phyloP scores from a whole-genome alignment of 2,113 vertebrate species.

The Triplophysa tibetana region DNA sequence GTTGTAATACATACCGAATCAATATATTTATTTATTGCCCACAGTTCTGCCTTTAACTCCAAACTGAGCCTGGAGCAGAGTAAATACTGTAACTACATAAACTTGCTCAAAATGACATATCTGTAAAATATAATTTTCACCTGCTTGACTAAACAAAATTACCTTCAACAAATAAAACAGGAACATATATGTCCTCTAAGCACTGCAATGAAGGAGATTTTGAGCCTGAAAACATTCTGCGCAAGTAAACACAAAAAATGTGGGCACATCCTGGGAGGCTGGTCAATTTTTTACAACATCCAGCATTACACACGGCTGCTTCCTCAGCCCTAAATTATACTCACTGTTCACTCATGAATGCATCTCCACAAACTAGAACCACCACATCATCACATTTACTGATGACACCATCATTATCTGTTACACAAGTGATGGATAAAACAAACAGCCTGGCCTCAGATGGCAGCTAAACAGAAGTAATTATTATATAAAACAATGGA shows the following conservation, averaged over 20 bases:
- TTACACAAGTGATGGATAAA: constrained; percentile 6
- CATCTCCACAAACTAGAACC: background rate
- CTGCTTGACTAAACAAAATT: too few relatives aligned
- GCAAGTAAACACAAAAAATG: too few relatives aligned
- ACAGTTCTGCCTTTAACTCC: constrained; percentile 8
- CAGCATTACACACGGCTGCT: background rate
- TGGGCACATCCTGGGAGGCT: background rate
- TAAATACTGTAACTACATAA: background rate
- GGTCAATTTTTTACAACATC: background rate
- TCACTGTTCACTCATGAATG: constrained; percentile 19
- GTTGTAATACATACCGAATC: background rate
- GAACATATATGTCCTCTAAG: background rate
- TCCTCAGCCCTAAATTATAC: constrained; percentile 5
- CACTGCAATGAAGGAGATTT: background rate
- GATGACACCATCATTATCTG: constrained; percentile 1
- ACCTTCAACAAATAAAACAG: too few relatives aligned
- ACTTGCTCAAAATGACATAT: too few relatives aligned
- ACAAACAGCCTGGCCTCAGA: background rate
- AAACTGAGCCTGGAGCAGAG: background rate
- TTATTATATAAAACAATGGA: background rate
- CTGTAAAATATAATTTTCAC: too few relatives aligned
- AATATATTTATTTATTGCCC: constrained; percentile 3
- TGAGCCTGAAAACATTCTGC: background rate
- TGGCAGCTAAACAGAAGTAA: background rate
- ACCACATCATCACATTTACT: constrained; percentile 11